These are phyloP conservation scores for Pampus argenteus DNA, from an alignment of 2,797 vertebrate genomes.

Conservation along the genomic window DNA sequence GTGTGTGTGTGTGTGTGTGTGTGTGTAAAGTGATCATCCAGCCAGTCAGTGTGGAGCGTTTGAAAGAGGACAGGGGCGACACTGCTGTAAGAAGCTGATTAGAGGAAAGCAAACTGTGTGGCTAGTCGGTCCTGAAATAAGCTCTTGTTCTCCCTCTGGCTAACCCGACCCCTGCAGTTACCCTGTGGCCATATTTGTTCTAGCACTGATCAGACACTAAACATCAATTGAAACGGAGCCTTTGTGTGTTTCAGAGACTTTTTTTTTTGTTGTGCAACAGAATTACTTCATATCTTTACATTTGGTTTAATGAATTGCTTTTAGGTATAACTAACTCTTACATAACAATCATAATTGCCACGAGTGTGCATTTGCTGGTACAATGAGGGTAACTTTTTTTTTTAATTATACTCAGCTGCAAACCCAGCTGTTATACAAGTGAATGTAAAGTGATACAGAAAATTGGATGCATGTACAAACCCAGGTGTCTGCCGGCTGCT, in stretches of 20 bases:
- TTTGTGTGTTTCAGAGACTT: not conserved
- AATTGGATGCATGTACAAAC: conserved; percentile 57
- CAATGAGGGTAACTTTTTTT: not conserved
- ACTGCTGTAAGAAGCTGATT: conserved; percentile 54
- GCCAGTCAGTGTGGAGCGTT: conserved; percentile 31
- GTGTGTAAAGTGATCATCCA: conserved; percentile 45
- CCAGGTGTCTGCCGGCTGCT: conserved; percentile 34
- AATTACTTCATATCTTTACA: conserved; percentile 4
- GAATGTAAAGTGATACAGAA: not conserved
- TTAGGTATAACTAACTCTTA: not conserved
- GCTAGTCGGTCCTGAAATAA: conserved; percentile 65
- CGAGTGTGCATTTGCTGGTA: conserved; percentile 6
- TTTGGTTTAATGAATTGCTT: not conserved
- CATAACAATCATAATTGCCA: conserved; percentile 2
- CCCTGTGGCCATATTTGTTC: conserved; percentile 45
- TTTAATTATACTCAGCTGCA: not conserved
- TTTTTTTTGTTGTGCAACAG: not conserved
- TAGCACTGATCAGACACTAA: conserved; percentile 32
- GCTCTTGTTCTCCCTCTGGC: conserved; percentile 45
- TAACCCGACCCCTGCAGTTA: conserved; percentile 42
- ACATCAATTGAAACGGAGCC: conserved; percentile 12
- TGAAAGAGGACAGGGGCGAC: conserved; percentile 41
- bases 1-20: not conserved
- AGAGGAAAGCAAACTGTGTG: conserved; percentile 56
- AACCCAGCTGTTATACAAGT: not conserved